Evolutionary conservation across 2,888 invertebrate genomes (phyloP).

Genomic region (Tetragonula carbonaria): DNA sequence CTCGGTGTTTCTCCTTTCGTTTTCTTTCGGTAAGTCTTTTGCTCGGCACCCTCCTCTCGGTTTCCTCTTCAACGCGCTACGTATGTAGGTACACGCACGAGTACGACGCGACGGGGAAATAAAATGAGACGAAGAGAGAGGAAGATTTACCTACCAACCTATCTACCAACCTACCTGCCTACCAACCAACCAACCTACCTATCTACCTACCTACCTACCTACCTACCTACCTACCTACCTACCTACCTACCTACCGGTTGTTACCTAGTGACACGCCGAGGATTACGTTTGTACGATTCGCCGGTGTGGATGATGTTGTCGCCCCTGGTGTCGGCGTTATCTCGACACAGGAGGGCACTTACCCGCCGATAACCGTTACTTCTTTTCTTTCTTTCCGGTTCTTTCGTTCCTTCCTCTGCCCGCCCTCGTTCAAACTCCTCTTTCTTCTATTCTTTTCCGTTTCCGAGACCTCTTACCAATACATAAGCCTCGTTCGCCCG

Average conservation of each 20-base stretch:
- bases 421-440: neutral
- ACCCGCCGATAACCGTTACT: slow-evolving; percentile 80
- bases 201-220: slow-evolving; percentile 72
- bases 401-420: slow-evolving; percentile 13
- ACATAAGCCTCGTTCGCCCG: neutral
- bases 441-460: neutral
- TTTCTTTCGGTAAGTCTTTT: slow-evolving; percentile 48
- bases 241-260: slow-evolving; percentile 74
- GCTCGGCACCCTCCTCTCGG: slow-evolving; percentile 17
- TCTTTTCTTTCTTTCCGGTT: slow-evolving; percentile 52
- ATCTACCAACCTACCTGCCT: slow-evolving; percentile 75
- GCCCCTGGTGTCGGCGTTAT: slow-evolving; percentile 82
- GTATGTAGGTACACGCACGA: slow-evolving; percentile 24
- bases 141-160: slow-evolving; percentile 67
- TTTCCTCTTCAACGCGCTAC: slow-evolving; percentile 29
- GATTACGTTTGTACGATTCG: slow-evolving; percentile 81
- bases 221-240: slow-evolving; percentile 73
- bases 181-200: slow-evolving; percentile 42
- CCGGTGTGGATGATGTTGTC: slow-evolving; percentile 82
- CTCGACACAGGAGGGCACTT: slow-evolving; percentile 83
- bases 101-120: slow-evolving; percentile 18
- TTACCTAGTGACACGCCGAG: slow-evolving; percentile 78
- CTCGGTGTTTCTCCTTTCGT: slow-evolving; percentile 39
- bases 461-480: neutral
- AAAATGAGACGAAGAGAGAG: slow-evolving; percentile 14